Evolutionary conservation across 2,113 vertebrate species (phyloP).

Genomic region (Macaca nemestrina): DNA sequence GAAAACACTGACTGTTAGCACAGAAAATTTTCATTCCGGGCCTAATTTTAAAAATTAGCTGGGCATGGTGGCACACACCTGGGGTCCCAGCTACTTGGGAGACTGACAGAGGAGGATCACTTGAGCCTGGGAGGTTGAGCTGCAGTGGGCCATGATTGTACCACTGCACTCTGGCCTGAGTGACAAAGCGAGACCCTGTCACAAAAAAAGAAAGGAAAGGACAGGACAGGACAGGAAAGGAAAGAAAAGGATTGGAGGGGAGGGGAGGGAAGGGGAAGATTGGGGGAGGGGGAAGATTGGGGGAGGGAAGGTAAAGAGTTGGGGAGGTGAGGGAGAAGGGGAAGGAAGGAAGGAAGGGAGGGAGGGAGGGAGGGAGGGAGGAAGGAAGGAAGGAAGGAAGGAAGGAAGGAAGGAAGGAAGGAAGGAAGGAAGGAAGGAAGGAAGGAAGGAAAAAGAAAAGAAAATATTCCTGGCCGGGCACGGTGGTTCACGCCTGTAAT

Average conservation of each 20-base stretch:
- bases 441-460: background rate
- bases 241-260: no score
- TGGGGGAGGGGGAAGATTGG: no score
- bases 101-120: background rate
- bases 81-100: background rate
- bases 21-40: background rate
- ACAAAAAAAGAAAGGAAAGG: background rate
- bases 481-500: no score
- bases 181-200: background rate
- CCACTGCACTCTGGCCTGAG: background rate
- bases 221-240: no score
- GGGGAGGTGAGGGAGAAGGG: no score
- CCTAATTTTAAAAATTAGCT: background rate
- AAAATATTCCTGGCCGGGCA: background rate
- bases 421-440: background rate
- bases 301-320: no score
- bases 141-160: no score
- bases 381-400: no score
- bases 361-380: accelerated
- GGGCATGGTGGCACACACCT: background rate
- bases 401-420: no score
- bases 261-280: no score
- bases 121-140: background rate
- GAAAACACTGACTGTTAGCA: background rate
- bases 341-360: no score